These are phyloP conservation scores for Polymixis flavicincta DNA, from an alignment of 2,888 invertebrate species.

Conservation along the genomic window DNA sequence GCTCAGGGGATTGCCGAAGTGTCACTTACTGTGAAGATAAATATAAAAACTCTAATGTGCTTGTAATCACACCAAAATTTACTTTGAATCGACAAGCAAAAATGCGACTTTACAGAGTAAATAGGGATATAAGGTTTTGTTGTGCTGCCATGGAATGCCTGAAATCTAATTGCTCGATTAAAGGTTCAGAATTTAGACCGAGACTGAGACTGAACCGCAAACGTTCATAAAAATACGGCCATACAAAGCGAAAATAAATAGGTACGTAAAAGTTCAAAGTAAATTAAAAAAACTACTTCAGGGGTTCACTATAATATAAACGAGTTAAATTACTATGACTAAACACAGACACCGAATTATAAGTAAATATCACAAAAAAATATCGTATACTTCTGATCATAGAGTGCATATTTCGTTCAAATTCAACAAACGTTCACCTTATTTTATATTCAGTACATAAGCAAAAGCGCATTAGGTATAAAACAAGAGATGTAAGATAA, in stretches of 20 bases:
- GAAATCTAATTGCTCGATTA: background rate
- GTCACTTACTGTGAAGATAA: background rate
- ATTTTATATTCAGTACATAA: slow-evolving; percentile 50
- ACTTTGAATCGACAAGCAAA: background rate
- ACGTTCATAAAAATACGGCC: too few relatives aligned
- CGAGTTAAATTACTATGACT: background rate
- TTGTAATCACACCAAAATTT: background rate
- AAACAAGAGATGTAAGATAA: slow-evolving; percentile 75
- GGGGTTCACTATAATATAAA: too few relatives aligned
- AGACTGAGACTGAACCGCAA: too few relatives aligned
- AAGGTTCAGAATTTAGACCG: background rate
- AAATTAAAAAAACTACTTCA: background rate
- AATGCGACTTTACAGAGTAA: background rate
- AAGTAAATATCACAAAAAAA: background rate
- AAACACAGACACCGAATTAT: background rate
- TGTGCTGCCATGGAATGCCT: background rate
- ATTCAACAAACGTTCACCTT: background rate
- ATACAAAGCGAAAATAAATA: background rate
- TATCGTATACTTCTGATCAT: background rate
- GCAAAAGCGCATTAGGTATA: slow-evolving; percentile 42
- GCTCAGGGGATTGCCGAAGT: background rate
- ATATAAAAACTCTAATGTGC: background rate
- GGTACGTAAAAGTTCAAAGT: too few relatives aligned
- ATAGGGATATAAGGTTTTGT: background rate
- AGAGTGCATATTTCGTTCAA: background rate